Percentiles rank a stretch among this genome's conserved stretches.
Evolutionary conservation across 2,888 invertebrate species (phyloP).

Genomic region (Eurois occulta): DNA sequence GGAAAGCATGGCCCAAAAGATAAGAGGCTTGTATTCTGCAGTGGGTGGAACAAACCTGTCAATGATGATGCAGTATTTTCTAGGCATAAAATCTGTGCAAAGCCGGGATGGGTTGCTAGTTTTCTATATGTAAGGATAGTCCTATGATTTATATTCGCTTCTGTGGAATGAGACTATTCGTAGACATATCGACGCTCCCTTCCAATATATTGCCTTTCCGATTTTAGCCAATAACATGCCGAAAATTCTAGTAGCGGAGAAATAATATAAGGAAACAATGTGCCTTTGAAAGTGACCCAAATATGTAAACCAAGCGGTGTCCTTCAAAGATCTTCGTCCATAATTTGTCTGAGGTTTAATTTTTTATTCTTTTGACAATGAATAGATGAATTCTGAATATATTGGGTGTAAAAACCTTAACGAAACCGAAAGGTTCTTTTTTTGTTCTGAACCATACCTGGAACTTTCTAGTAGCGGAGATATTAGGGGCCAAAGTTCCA

Average conservation of each 20-base stretch:
- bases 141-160: constrained; percentile 57
- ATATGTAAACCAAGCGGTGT: neutral
- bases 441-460: too few species aligned
- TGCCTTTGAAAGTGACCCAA: constrained; percentile 23
- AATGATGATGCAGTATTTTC: neutral
- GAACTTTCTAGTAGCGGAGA: too few species aligned
- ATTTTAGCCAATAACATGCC: constrained; percentile 49
- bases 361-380: neutral
- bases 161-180: constrained; percentile 57
- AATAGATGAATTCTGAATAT: neutral
- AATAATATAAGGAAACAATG: constrained; percentile 43
- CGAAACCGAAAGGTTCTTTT: too few species aligned
- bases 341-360: neutral
- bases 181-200: constrained; percentile 53
- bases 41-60: neutral
- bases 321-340: neutral
- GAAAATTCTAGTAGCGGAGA: constrained; percentile 36
- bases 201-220: constrained; percentile 53
- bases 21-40: too few species aligned
- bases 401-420: too few species aligned
- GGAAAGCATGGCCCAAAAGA: neutral
- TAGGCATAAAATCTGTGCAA: neutral
- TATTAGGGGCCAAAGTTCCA: too few species aligned
- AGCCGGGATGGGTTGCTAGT: neutral
- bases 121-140: constrained; percentile 24